Evolutionary conservation across 2,797 vertebrate genomes (phyloP).

Genomic region (Chlorospingus flavigularis): DNA sequence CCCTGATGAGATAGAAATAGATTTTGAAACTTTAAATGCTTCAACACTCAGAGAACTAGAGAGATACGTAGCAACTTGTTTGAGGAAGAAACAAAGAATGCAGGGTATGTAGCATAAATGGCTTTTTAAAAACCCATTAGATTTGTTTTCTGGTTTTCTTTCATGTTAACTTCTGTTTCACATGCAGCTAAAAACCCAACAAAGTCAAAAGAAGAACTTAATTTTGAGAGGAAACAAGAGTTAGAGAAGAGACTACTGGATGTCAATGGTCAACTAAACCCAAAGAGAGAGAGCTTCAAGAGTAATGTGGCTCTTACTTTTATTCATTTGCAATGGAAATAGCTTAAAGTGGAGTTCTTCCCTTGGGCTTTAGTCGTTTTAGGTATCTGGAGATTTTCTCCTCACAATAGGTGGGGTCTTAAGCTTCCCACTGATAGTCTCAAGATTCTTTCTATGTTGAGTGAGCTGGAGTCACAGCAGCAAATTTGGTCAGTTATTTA

Average conservation of each 20-base stretch:
- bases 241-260: constrained; percentile 68
- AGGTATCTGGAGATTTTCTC: neutral
- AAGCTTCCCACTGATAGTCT: neutral
- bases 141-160: neutral
- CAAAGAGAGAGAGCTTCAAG: constrained; percentile 58
- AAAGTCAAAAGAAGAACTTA: constrained; percentile 70
- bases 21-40: constrained; percentile 87
- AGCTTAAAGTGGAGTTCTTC: neutral
- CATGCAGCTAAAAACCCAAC: constrained; percentile 72
- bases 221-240: constrained; percentile 71
- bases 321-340: neutral
- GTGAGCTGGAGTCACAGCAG: neutral
- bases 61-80: constrained; percentile 81
- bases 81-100: constrained; percentile 77
- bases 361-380: neutral
- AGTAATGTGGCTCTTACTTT: constrained; percentile 66
- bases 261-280: constrained; percentile 67
- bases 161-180: constrained; percentile 2
- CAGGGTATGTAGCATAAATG: constrained; percentile 66
- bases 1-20: constrained; percentile 86
- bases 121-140: neutral
- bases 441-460: neutral
- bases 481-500: neutral
- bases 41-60: constrained; percentile 87
- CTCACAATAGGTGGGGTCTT: neutral